Evolutionary conservation across 2,888 invertebrate genomes (phyloP).

Genomic region (Abrostola tripartita): DNA sequence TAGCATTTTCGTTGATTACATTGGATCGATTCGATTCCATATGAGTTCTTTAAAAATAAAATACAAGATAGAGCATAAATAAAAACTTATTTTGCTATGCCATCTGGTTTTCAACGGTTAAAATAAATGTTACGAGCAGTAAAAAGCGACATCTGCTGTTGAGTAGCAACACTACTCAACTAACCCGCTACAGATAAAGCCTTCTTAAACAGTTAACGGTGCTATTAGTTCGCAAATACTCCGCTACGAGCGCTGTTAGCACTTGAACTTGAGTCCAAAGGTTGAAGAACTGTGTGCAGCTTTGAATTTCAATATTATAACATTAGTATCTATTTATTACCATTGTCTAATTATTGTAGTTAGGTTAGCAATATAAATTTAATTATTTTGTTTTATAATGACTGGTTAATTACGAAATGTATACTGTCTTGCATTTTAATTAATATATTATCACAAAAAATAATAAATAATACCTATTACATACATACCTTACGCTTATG

Average conservation of each 20-base stretch:
- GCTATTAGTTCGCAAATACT: constrained; percentile 21
- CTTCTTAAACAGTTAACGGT: neutral
- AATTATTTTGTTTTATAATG: no score
- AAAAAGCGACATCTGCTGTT: constrained; percentile 37
- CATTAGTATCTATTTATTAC: no score
- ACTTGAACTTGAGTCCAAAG: constrained; percentile 14
- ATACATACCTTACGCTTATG: no score
- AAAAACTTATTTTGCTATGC: neutral
- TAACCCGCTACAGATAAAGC: constrained; percentile 3
- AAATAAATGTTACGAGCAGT: neutral
- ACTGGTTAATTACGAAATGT: no score
- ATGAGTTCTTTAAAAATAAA: neutral
- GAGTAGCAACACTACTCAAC: constrained; percentile 23
- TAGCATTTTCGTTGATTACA: no score
- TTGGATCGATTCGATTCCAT: no score
- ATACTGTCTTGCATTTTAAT: no score
- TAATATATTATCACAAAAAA: no score
- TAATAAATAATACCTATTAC: no score
- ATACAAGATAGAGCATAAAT: neutral
- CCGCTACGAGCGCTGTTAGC: constrained; percentile 25
- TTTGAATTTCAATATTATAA: neutral
- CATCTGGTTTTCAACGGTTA: constrained; percentile 13
- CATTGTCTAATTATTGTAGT: no score
- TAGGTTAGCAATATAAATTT: no score
- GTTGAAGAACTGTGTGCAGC: constrained; percentile 22